Percentiles rank a stretch among this genome's conserved stretches.
These are phyloP conservation scores for Pollenia griseotomentosa DNA, from an alignment of 2,888 invertebrate species.

Conservation along the genomic window DNA sequence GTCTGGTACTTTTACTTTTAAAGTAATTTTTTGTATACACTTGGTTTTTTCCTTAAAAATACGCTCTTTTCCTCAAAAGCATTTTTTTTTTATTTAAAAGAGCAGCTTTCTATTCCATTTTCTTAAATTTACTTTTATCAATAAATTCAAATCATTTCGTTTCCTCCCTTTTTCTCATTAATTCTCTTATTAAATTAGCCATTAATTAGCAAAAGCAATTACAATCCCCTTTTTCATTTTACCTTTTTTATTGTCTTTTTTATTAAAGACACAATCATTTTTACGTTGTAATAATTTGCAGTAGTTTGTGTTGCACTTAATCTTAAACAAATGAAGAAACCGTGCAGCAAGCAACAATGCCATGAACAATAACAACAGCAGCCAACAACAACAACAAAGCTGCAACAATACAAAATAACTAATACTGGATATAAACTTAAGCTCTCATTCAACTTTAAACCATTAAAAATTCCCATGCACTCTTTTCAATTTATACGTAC, in stretches of 20 bases:
- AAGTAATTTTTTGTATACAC: too few relatives aligned
- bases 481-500: conserved; percentile 20
- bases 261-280: conserved; percentile 8
- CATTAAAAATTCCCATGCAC: conserved; percentile 39
- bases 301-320: conserved; percentile 21
- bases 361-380: conserved; percentile 24
- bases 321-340: neutral
- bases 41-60: too few relatives aligned
- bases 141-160: neutral
- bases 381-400: conserved; percentile 20
- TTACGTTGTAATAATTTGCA: conserved; percentile 14
- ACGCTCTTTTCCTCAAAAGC: too few relatives aligned
- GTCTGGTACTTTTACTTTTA: too few relatives aligned
- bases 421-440: conserved; percentile 40
- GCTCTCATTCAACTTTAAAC: conserved; percentile 37
- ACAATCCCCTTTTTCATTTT: conserved; percentile 5
- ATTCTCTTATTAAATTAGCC: conserved; percentile 5
- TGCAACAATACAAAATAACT: neutral
- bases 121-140: too few relatives aligned
- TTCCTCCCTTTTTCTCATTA: neutral
- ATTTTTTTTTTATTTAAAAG: too few relatives aligned
- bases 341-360: conserved; percentile 6
- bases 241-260: neutral
- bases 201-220: conserved; percentile 42
- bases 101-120: too few relatives aligned